Evolutionary conservation across 2,888 invertebrate species (phyloP), one percentile per base, ranked within the genome.

Genomic region (Drosophila eohydei): DNA sequence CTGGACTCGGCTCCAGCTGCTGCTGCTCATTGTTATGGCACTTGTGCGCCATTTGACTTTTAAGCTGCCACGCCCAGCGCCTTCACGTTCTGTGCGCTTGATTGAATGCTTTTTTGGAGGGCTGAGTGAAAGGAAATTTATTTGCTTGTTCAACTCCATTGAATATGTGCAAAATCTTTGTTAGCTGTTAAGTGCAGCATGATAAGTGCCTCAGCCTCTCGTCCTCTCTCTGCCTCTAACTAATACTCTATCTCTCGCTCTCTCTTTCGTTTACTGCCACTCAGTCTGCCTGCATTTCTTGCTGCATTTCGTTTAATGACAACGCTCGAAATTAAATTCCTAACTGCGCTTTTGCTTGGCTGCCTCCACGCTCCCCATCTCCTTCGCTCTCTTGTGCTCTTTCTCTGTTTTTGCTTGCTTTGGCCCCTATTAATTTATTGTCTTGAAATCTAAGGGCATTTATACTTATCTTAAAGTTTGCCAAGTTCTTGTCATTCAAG

Each of bases 401-500:
- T 3, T 44, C 11, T 3, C 32, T 21, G 2, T 55, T 14, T 44
- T 26, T 40, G 38, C 38, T 21, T 38, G 32, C 40, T 36, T 7
- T 50, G 16, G 71, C 71, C 64, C 71, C 58, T 71, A 58, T 71
- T 75, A 84, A 86, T 84, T 84, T 87, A 89, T 88, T 83, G 87
- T 81, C 76, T 54, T 57, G 72, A 66, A 69, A 76, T 81, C 67
- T 73, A 78, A 69, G 64, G 70, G 78, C 84, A 81, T 74, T 76
- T 81, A 65, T 82, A 66, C 59, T 77, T 80, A 73, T 78, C 69
- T 83, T 81, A 61, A 73, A 88, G 83, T 87, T 87, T 86, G 87
- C 84, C 89, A 89, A 89, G 67, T 87, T 79, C 81, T 88, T 84
- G 89, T 88, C 84, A 78, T 86, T 83, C 79, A 78, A 64, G 65